Conservation (phyloP, 30 jellyfish, hydroid and myxozoan species). For the Pseudorhiza aurosa region DNA sequence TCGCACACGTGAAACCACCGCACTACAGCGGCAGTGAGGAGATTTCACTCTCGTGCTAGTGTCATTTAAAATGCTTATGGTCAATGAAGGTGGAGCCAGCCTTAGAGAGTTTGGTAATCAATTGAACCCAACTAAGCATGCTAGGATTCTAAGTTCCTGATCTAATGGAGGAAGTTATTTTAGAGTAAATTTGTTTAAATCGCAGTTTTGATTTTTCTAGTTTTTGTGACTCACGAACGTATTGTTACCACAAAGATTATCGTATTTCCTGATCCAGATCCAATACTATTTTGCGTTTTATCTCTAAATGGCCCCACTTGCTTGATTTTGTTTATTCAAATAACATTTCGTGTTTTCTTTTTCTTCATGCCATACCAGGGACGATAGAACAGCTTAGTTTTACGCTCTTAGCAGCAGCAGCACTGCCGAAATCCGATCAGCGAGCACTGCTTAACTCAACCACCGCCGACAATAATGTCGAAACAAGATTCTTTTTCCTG, state of each 20-base stretch:
- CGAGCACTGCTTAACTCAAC: no score
- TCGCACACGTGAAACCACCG: no score
- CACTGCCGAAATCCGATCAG: no score
- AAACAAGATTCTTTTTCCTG: no score
- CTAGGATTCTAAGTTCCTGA: not conserved
- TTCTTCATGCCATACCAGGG: no score
- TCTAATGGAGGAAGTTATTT: not conserved
- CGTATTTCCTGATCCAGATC: constrained; percentile 14
- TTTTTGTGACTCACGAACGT: constrained; percentile 1
- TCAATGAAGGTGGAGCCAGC: not conserved
- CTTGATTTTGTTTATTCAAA: not conserved
- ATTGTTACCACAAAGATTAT: not conserved
- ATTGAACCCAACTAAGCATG: not conserved
- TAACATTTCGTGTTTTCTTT: not conserved
- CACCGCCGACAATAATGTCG: no score
- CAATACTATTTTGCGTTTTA: not conserved
- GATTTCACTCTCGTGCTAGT: no score
- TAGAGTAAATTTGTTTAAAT: not conserved
- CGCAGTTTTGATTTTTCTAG: not conserved
- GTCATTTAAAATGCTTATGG: not conserved
- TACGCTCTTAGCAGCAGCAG: no score
- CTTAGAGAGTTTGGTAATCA: not conserved
- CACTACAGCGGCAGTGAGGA: no score
- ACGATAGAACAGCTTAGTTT: no score
- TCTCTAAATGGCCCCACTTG: not conserved